phyloP scores from a whole-genome alignment of 2,113 vertebrate species.

The Echinops telfairi region DNA sequence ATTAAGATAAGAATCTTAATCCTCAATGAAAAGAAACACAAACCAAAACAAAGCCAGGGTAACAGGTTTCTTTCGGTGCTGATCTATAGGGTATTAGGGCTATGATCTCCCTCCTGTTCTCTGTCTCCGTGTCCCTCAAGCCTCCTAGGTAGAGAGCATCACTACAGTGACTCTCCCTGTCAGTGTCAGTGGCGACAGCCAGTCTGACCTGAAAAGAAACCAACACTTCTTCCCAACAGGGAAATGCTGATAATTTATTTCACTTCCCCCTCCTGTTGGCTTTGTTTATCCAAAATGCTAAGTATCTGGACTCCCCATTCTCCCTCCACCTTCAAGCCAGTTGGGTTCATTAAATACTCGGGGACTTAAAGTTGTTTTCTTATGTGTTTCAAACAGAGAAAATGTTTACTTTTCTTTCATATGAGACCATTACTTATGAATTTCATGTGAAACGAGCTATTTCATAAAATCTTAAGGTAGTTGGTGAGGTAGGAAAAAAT shows the following conservation, averaged over 20 bases:
- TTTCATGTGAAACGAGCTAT: not conserved
- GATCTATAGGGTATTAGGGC: constrained; percentile 36
- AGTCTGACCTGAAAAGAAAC: constrained; percentile 91
- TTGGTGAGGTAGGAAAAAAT: constrained; percentile 10
- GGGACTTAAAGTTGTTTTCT: constrained; percentile 47
- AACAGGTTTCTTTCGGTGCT: constrained; percentile 62
- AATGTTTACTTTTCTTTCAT: not conserved
- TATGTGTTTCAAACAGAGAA: not conserved
- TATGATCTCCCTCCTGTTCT: constrained; percentile 69
- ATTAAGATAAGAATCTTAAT: constrained; percentile 80
- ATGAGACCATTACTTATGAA: constrained; percentile 30
- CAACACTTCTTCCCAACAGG: constrained; percentile 81
- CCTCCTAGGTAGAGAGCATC: constrained; percentile 68
- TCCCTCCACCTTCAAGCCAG: not conserved
- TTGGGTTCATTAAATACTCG: not conserved
- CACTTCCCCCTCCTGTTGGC: constrained; percentile 74
- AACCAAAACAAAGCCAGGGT: constrained; percentile 36
- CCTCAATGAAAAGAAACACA: constrained; percentile 52
- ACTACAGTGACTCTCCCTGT: constrained; percentile 74
- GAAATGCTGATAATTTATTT: constrained; percentile 87
- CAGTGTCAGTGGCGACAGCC: constrained; percentile 87
- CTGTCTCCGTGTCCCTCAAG: constrained; percentile 65
- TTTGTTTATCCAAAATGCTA: not conserved
- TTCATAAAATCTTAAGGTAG: constrained; percentile 8
- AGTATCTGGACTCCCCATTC: constrained; percentile 1